Evolutionary conservation across 2,797 vertebrate genomes (phyloP).

Genomic region (Sebastes kiyomatsui): DNA sequence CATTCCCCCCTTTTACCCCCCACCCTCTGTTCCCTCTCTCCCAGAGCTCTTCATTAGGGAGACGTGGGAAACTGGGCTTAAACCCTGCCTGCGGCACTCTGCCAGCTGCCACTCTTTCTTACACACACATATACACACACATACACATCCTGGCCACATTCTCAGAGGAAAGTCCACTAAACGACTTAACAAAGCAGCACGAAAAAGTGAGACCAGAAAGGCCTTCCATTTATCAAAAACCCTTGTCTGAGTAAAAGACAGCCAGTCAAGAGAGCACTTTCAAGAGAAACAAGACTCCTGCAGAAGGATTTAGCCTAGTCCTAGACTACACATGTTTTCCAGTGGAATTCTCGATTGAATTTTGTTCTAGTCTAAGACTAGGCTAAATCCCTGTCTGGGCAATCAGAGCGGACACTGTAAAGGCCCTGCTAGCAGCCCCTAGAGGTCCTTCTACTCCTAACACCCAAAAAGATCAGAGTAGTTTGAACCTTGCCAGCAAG

Average conservation of each 20-base stretch:
- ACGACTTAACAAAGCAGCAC: slow-evolving; percentile 63
- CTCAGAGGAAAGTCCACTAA: slow-evolving; percentile 62
- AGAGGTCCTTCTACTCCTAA: neutral
- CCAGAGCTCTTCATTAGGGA: slow-evolving; percentile 83
- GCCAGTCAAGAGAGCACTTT: slow-evolving; percentile 32
- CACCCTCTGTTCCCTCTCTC: slow-evolving; percentile 65
- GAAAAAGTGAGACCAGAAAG: slow-evolving; percentile 45
- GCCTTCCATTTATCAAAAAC: slow-evolving; percentile 51
- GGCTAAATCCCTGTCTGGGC: slow-evolving; percentile 13
- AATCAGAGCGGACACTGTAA: slow-evolving; percentile 14
- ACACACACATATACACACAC: neutral
- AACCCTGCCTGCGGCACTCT: slow-evolving; percentile 72
- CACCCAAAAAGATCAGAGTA: neutral
- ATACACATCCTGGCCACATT: no score
- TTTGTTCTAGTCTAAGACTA: slow-evolving; percentile 14
- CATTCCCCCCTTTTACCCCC: slow-evolving; percentile 40
- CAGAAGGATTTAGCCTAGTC: slow-evolving; percentile 18
- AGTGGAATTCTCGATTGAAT: slow-evolving; percentile 21
- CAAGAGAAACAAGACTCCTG: slow-evolving; percentile 33
- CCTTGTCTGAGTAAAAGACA: slow-evolving; percentile 39
- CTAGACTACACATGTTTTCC: slow-evolving; percentile 17
- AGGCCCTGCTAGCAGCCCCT: slow-evolving; percentile 16
- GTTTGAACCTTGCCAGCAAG: neutral
- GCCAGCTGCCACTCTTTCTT: slow-evolving; percentile 75
- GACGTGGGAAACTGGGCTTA: slow-evolving; percentile 81